Percentiles rank a stretch among this genome's conserved stretches.
phyloP scores from a whole-genome alignment of 2,888 invertebrate genomes.

The Xestia ashworthii region DNA sequence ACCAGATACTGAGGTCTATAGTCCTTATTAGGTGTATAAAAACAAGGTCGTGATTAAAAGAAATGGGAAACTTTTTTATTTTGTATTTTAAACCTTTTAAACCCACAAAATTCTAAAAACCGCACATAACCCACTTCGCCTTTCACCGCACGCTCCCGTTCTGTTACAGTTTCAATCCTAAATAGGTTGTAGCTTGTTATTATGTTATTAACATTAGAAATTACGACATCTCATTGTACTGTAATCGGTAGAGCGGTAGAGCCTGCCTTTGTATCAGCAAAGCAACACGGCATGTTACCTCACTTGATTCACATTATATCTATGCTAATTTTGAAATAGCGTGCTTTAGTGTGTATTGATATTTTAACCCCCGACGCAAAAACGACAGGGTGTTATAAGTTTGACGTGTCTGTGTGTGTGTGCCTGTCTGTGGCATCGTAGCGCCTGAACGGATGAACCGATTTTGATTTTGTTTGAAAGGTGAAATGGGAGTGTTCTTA shows the following conservation, averaged over 20 bases:
- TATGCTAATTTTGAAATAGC: slow-evolving; percentile 50
- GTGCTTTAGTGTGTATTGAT: slow-evolving; percentile 1
- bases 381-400: no score
- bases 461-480: no score
- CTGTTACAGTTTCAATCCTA: slow-evolving; percentile 74
- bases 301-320: slow-evolving; percentile 50
- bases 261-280: slow-evolving; percentile 56
- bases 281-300: slow-evolving; percentile 49
- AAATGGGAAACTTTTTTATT: no score
- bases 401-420: no score
- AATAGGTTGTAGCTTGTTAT: slow-evolving; percentile 79
- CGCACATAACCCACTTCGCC: slow-evolving; percentile 52
- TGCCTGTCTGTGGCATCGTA: no score
- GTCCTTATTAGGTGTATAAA: no score
- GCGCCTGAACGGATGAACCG: no score
- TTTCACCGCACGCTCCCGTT: slow-evolving; percentile 66
- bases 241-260: slow-evolving; percentile 74
- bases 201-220: slow-evolving; percentile 87
- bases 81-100: neutral
- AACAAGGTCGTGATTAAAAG: no score
- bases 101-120: neutral
- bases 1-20: no score
- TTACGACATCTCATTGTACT: slow-evolving; percentile 86
- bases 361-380: no score
- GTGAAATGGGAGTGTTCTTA: no score